Conservation (phyloP, 1,140 invertebrate genomes). For the Eupristina koningsbergeri region DNA sequence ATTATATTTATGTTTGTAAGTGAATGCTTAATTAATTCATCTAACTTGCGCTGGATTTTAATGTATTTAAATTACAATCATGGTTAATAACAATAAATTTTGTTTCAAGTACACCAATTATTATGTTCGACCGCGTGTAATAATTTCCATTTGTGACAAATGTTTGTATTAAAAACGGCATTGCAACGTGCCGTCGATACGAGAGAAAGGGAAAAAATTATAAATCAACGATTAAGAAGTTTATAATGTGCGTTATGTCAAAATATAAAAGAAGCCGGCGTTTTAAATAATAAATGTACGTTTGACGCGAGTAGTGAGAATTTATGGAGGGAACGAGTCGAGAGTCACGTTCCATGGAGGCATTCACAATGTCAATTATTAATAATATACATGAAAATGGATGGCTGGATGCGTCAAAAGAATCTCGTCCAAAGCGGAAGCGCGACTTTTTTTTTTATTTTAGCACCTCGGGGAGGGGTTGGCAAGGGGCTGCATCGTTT, state of each 20-base stretch:
- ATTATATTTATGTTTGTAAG: too few relatives aligned
- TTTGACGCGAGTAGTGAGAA: neutral
- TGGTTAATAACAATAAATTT: too few relatives aligned
- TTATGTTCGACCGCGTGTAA: neutral
- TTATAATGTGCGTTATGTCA: neutral
- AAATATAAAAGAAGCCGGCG: neutral
- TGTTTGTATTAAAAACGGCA: neutral
- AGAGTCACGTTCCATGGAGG: neutral
- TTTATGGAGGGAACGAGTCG: neutral
- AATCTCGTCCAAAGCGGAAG: too few relatives aligned
- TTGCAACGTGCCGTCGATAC: neutral
- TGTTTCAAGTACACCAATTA: too few relatives aligned
- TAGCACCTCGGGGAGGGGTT: neutral
- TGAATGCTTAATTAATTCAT: too few relatives aligned
- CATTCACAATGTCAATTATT: neutral
- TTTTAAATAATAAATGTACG: neutral
- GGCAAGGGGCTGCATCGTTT: too few relatives aligned
- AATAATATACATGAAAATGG: constrained; percentile 17
- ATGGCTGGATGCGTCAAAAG: neutral
- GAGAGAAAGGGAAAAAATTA: neutral
- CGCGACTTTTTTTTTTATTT: neutral
- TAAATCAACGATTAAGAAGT: neutral
- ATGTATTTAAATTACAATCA: too few relatives aligned
- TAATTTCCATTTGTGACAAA: neutral
- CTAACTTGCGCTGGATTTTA: too few relatives aligned